These are phyloP conservation scores for Taenaris catops DNA, from an alignment of 2,888 invertebrate species.

Conservation along the genomic window DNA sequence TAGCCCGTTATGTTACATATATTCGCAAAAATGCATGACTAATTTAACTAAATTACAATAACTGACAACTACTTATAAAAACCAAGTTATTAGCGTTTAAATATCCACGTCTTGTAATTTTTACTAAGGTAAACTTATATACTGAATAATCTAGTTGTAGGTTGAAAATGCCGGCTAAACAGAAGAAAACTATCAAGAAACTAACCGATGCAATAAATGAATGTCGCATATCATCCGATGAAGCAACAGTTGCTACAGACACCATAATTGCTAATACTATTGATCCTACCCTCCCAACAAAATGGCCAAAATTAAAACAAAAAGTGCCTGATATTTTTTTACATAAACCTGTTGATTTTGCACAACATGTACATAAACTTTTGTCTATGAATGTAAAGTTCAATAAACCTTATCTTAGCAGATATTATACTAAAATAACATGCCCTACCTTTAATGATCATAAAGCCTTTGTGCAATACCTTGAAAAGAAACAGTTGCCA, in stretches of 20 bases:
- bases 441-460: slow-evolving; percentile 39
- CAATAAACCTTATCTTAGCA: slow-evolving; percentile 31
- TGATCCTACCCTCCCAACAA: slow-evolving; percentile 25
- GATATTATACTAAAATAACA: slow-evolving; percentile 36
- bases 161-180: slow-evolving; percentile 27
- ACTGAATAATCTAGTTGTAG: slow-evolving; percentile 9
- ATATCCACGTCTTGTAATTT: too few species aligned
- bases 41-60: too few species aligned
- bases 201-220: slow-evolving; percentile 24
- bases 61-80: too few species aligned
- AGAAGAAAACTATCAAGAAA: slow-evolving; percentile 26
- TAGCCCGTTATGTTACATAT: too few species aligned
- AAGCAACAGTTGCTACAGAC: slow-evolving; percentile 16
- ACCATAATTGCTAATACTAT: slow-evolving; percentile 26
- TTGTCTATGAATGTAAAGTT: slow-evolving; percentile 35
- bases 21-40: too few species aligned
- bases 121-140: too few species aligned
- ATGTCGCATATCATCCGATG: slow-evolving; percentile 23
- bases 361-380: slow-evolving; percentile 34
- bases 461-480: slow-evolving; percentile 37
- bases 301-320: slow-evolving; percentile 39
- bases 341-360: slow-evolving; percentile 37
- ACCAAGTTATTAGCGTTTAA: too few species aligned
- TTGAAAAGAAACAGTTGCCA: slow-evolving; percentile 40
- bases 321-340: slow-evolving; percentile 46